Evolutionary conservation across 2,888 invertebrate genomes (phyloP), one percentile per base, ranked within the genome.

Genomic region (Eristalis intricaria): DNA sequence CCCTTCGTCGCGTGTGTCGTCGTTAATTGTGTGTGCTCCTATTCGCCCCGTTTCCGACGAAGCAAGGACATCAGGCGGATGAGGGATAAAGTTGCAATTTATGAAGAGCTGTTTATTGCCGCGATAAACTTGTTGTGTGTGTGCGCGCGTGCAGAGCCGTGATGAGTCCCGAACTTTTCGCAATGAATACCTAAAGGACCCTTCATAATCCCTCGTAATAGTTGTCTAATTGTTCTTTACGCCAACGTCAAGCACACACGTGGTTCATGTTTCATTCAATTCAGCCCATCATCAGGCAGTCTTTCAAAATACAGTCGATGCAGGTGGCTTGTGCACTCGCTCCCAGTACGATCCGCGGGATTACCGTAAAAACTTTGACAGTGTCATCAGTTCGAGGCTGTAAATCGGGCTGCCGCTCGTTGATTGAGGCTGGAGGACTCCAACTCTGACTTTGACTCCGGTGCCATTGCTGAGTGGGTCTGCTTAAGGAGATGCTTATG

Each of bases 31-130:
- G 50, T 50, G 50, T n/a, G 63, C 19, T 7, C 56, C 4, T 61
- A 15, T 38, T 19, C 40, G 22, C 50, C 40, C 19, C 50, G 50
- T 8, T 50, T 22, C 58, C 65, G 32, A 68, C 19, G n/a, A 64
- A 66, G 29, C 69, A 73, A 80, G 61, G 60, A 73, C 80, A 58
- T 40, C 63, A 75, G 35, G 63, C 32, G 73, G 64, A 80, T 58
- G 65, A 43, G 50, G 82, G 38, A 78, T 61, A 82, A 82, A 74
- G 56, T 78, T 78, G 61, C 61, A 43, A 86, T 69, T 65, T 74
- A 86, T 77, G 50, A 73, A 71, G 63, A 75, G 65, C 83, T 70
- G 73, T 78, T 86, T 82, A 86, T 82, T 70, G 79, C 66, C 74
- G 75, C 75, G 64, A 75, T 68, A 86, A 71, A 83, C 75, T 77